Evolutionary conservation across 2,113 vertebrate genomes (phyloP), one percentile per base, ranked within the genome.

Genomic region (Colaptes auratus): DNA sequence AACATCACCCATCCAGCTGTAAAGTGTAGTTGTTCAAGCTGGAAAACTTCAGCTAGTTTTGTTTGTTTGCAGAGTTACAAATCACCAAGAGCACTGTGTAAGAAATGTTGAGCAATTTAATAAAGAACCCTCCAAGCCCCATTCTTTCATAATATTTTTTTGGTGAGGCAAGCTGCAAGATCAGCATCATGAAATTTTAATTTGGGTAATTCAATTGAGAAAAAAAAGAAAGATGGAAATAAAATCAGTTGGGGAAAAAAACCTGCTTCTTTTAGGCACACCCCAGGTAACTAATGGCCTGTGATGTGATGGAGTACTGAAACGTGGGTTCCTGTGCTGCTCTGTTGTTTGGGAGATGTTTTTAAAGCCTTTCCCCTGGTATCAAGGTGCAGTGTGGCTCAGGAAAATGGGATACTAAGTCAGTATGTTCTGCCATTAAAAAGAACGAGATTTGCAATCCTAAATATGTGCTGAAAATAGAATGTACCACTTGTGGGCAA

Each of bases 401-500:
- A 74, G 75, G 15, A 74, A 33, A 27, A 88, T 46, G 80, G 46
- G 16, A 52, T 70, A 12, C 84, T 59, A 78, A 82, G 61, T 70
- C 71, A 69, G 24, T 77, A 20, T 42, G 24, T 63, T 77, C 59
- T 86, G 25, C 1, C 0, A 0, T 66, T 73, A 48, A 87, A 82
- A 89, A 82, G 63, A 66, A 63, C 52, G 60, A 82, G 44, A 70
- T 59, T 46, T 55, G 53, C 73, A 80, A 58, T 86, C 75, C 56
- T 67, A 77, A 96, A 55, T 53, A 52, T n/a, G 23, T 72, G 50
- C 89, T 88, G 79, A 83, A 92, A 96, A 91, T 91, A 95, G 75
- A 88, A 58, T 85, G 30, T 91, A 64, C 21, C 0, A 12, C 56
- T 91, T 74, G 50, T 42, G 92, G 78, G 70, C 88, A 72, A 81